Percentiles rank a stretch among this genome's conserved stretches.
These are phyloP conservation scores for Silurus lanzhouensis DNA, from an alignment of 2,797 vertebrate genomes.

Conservation along the genomic window DNA sequence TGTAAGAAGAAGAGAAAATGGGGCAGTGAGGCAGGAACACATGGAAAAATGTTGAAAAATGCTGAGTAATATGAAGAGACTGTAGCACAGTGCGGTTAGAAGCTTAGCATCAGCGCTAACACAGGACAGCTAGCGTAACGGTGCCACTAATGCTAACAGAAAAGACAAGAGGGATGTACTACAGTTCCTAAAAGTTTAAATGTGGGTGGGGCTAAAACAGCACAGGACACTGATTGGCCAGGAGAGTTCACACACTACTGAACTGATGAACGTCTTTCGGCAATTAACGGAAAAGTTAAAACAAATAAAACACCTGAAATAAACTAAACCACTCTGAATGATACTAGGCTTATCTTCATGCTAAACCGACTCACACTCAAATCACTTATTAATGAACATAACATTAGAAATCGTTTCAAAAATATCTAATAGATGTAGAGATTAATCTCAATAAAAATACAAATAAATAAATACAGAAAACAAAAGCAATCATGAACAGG, in stretches of 20 bases:
- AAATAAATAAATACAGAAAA: neutral
- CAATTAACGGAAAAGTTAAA: neutral
- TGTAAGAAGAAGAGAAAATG: neutral
- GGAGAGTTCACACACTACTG: neutral
- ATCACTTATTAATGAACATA: neutral
- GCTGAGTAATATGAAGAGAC: constrained; percentile 41
- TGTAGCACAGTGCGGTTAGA: constrained; percentile 45
- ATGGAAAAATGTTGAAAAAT: constrained; percentile 43
- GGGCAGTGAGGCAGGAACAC: neutral
- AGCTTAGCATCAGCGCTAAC: constrained; percentile 3
- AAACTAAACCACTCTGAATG: neutral
- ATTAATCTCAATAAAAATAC: neutral
- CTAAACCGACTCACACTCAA: neutral
- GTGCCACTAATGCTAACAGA: neutral
- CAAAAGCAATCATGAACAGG: neutral
- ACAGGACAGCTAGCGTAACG: neutral
- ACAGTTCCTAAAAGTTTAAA: neutral
- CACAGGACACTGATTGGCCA: neutral
- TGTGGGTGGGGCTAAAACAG: neutral
- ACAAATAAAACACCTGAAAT: neutral
- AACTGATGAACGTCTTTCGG: neutral
- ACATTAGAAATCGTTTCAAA: neutral
- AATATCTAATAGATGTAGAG: neutral
- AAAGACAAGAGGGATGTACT: too few relatives aligned
- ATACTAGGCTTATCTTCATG: too few relatives aligned